phyloP scores from a whole-genome alignment of 2,797 vertebrate species.

The Danio aesculapii region DNA sequence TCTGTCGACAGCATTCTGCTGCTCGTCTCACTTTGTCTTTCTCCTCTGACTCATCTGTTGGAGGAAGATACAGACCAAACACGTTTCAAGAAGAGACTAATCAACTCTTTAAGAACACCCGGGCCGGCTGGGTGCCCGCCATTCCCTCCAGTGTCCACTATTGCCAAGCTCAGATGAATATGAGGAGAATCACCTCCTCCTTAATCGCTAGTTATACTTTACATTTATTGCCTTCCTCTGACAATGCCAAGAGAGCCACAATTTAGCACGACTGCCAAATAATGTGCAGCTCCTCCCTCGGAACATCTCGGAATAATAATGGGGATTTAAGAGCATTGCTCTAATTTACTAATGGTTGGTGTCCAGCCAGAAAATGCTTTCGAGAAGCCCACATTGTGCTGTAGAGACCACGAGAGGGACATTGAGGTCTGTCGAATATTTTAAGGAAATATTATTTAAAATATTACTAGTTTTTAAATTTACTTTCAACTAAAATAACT shows the following conservation, averaged over 20 bases:
- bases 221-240: slow-evolving; percentile 64
- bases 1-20: slow-evolving; percentile 90
- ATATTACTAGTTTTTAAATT: no score
- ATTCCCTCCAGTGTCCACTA: slow-evolving; percentile 29
- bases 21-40: slow-evolving; percentile 91
- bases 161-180: slow-evolving; percentile 66
- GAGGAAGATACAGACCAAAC: neutral
- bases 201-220: slow-evolving; percentile 71
- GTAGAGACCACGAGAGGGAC: neutral
- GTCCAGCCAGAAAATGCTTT: slow-evolving; percentile 47
- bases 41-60: slow-evolving; percentile 86
- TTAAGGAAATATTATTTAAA: no score
- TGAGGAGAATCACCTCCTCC: slow-evolving; percentile 59
- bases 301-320: slow-evolving; percentile 64
- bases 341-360: slow-evolving; percentile 61
- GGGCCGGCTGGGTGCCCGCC: slow-evolving; percentile 34
- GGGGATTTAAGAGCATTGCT: slow-evolving; percentile 65
- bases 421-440: no score
- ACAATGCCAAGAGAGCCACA: slow-evolving; percentile 52
- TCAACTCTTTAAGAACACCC: slow-evolving; percentile 28
- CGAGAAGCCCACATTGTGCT: slow-evolving; percentile 37
- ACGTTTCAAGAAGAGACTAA: slow-evolving; percentile 7
- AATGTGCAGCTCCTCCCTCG: slow-evolving; percentile 57
- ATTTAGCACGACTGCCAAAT: slow-evolving; percentile 66
- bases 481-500: no score